phyloP scores from a whole-genome alignment of 2,888 invertebrate genomes.

The Spodoptera exigua region DNA sequence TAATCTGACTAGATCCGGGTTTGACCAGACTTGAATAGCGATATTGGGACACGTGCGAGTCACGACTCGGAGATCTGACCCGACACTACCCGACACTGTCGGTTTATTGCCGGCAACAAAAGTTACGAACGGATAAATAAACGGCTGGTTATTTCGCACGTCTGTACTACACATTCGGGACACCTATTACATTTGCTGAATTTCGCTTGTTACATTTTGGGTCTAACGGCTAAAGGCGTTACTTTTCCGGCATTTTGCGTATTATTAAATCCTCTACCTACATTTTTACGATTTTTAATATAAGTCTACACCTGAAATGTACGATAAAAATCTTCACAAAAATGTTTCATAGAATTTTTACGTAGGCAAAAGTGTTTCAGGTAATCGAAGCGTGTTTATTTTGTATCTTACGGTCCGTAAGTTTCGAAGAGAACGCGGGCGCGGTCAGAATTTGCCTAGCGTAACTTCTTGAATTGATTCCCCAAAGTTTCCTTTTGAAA shows the following conservation, averaged over 20 bases:
- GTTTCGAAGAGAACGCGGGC: conserved; percentile 15
- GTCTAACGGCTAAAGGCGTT: neutral
- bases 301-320: neutral
- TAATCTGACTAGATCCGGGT: conserved; percentile 53
- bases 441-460: conserved; percentile 38
- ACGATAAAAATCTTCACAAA: too few species aligned
- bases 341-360: conserved; percentile 5
- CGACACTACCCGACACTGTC: conserved; percentile 30
- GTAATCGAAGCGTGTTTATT: conserved; percentile 38
- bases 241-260: neutral
- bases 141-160: conserved; percentile 18
- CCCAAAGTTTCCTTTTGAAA: conserved; percentile 48
- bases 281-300: neutral
- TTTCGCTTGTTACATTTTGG: neutral
- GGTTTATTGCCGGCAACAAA: conserved; percentile 43
- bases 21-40: conserved; percentile 30
- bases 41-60: conserved; percentile 50
- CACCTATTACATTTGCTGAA: neutral
- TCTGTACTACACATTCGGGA: conserved; percentile 8
- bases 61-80: conserved; percentile 35
- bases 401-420: conserved; percentile 30
- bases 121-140: conserved; percentile 31
- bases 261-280: too few species aligned
- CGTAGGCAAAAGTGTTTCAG: conserved; percentile 13
- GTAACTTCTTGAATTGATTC: conserved; percentile 53